Evolutionary conservation across 2,888 invertebrate species (phyloP).

Genomic region (Lissonota sp.): DNA sequence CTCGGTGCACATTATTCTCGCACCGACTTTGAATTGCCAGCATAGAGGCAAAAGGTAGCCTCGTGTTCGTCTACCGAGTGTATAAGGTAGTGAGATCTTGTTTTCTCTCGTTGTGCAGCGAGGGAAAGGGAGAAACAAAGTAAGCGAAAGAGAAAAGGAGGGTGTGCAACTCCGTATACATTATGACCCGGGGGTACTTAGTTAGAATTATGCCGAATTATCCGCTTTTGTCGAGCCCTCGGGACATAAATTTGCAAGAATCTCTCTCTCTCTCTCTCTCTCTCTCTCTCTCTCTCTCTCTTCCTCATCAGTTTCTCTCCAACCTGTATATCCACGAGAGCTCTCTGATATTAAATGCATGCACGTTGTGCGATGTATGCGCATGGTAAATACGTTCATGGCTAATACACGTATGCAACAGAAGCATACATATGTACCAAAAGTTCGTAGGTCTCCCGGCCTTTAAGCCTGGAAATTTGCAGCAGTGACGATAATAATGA

Average conservation of each 20-base stretch:
- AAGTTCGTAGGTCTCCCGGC: constrained; percentile 31
- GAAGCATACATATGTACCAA: constrained; percentile 11
- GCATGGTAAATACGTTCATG: too few relatives aligned
- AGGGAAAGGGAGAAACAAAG: too few relatives aligned
- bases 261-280: background rate
- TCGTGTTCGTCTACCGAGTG: constrained; percentile 9
- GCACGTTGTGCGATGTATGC: too few relatives aligned
- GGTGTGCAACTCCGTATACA: too few relatives aligned
- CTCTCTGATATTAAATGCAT: constrained; percentile 31
- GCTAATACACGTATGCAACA: constrained; percentile 12
- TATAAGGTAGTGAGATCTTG: constrained; percentile 44
- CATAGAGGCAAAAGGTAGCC: background rate
- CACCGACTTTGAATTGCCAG: background rate
- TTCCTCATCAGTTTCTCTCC: constrained; percentile 10
- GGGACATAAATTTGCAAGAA: constrained; percentile 26
- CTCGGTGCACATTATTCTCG: constrained; percentile 18
- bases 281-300: too few relatives aligned
- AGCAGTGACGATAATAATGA: constrained; percentile 23
- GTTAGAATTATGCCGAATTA: constrained; percentile 49
- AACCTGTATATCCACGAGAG: constrained; percentile 5
- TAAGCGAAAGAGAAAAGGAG: too few relatives aligned
- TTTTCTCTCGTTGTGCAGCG: constrained; percentile 30
- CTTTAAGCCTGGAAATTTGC: too few relatives aligned
- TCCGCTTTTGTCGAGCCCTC: constrained; percentile 26
- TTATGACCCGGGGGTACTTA: constrained; percentile 24